Percentiles rank a stretch among this genome's conserved stretches.
Evolutionary conservation across 92 coral and sea anemone genomes (phyloP).

Genomic region (Chrysogorgia sp.): DNA sequence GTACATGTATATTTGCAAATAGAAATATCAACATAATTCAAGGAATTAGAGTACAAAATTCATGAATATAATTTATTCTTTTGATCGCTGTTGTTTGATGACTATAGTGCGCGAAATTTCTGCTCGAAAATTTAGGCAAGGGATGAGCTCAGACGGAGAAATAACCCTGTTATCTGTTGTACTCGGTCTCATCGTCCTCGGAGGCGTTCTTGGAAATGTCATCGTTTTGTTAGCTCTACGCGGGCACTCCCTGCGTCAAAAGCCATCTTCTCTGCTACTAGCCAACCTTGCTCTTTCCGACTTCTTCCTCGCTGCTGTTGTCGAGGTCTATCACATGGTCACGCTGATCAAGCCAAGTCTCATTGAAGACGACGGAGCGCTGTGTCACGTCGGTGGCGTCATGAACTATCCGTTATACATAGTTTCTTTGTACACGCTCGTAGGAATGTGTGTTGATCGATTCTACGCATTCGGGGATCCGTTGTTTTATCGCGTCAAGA

Average conservation of each 20-base stretch:
- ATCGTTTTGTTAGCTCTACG: constrained; percentile 26
- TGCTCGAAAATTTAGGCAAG: too few species aligned
- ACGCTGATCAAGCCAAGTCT: constrained; percentile 23
- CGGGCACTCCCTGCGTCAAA: constrained; percentile 16
- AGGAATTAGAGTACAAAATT: too few species aligned
- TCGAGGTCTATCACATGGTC: constrained; percentile 22
- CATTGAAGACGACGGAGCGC: constrained; percentile 27
- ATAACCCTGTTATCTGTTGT: constrained; percentile 8
- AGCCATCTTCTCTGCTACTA: constrained; percentile 41
- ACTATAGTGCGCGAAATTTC: too few species aligned
- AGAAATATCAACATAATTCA: too few species aligned
- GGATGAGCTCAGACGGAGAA: constrained; percentile 28
- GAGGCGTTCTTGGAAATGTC: constrained; percentile 43
- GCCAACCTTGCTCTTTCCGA: constrained; percentile 45
- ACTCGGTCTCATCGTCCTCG: constrained; percentile 11
- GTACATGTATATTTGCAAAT: too few species aligned
- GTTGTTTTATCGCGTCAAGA: constrained; percentile 10
- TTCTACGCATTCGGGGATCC: constrained; percentile 54
- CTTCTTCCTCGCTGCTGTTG: constrained; percentile 28
- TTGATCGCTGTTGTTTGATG: too few species aligned
- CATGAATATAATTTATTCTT: too few species aligned
- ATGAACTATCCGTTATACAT: constrained; percentile 39
- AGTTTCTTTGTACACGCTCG: constrained; percentile 41
- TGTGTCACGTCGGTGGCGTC: constrained; percentile 44
- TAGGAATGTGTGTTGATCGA: constrained; percentile 53